Percentiles rank a stretch among this genome's conserved stretches.
Conservation (phyloP, 1,140 invertebrate species). For the Cyclargus thomasi region DNA sequence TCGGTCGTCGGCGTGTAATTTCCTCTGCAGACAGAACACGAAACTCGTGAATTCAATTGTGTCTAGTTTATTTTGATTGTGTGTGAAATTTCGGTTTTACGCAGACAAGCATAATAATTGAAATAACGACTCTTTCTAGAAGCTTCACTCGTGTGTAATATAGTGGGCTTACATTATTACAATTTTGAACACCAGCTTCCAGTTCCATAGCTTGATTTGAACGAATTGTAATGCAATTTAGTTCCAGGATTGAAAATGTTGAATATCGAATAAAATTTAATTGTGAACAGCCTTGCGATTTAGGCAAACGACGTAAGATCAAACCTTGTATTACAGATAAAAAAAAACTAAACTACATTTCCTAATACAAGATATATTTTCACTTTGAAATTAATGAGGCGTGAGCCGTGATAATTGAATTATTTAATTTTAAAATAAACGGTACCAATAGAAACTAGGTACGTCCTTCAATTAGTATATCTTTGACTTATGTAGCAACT, state of each 20-base stretch:
- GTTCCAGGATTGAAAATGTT: too few species aligned
- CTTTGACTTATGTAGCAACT: background rate
- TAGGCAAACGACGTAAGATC: background rate
- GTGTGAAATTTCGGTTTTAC: constrained; percentile 3
- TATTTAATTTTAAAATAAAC: constrained; percentile 4
- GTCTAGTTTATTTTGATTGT: background rate
- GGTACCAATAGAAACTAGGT: background rate
- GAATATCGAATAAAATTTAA: too few species aligned
- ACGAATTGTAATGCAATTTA: too few species aligned
- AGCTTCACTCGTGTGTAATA: too few species aligned
- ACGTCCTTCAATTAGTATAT: background rate
- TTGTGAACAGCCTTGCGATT: too few species aligned
- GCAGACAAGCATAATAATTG: background rate
- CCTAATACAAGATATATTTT: background rate
- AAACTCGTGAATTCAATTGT: constrained; percentile 21
- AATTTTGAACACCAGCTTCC: too few species aligned
- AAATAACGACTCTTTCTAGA: background rate
- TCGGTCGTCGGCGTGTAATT: constrained; percentile 35
- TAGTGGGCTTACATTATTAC: too few species aligned
- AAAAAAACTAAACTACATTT: background rate
- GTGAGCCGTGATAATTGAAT: constrained; percentile 19
- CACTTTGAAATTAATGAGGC: constrained; percentile 20
- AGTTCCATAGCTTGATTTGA: too few species aligned
- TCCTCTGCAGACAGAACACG: constrained; percentile 35
- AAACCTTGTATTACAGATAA: background rate